These are phyloP conservation scores for Chondrosia reniformis DNA, from an alignment of 37 sponge, comb jelly and placozoan species.

Conservation along the genomic window DNA sequence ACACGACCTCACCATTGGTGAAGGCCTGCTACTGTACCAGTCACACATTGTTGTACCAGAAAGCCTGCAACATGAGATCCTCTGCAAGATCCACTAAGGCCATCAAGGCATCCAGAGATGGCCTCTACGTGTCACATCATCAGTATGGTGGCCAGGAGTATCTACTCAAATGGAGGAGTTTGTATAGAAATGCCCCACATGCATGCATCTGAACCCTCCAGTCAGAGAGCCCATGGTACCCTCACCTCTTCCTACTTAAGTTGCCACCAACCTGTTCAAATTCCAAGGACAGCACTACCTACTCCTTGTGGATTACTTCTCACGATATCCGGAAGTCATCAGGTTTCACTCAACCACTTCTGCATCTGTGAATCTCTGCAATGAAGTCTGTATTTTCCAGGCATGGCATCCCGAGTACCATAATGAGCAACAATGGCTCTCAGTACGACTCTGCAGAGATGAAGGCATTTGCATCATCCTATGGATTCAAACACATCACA, in stretches of 20 bases:
- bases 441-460: constrained; percentile 41
- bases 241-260: background rate
- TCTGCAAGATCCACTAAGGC: background rate
- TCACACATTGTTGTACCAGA: background rate
- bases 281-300: background rate
- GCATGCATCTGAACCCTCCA: background rate
- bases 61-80: background rate
- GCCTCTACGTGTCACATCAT: background rate
- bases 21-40: background rate
- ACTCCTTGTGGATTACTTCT: constrained; percentile 8
- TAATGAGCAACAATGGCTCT: constrained; percentile 60
- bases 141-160: constrained; percentile 17
- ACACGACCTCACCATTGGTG: background rate
- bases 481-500: constrained; percentile 44
- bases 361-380: background rate
- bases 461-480: constrained; percentile 28
- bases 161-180: background rate
- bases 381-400: constrained; percentile 40
- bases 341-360: background rate
- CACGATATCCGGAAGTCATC: background rate
- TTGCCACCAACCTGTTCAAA: background rate
- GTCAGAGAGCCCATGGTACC: background rate
- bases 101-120: background rate
- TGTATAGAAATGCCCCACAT: background rate
- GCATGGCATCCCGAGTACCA: constrained; percentile 47